Conservation (phyloP, 2,888 invertebrate species). For the Dolomedes plantarius region DNA sequence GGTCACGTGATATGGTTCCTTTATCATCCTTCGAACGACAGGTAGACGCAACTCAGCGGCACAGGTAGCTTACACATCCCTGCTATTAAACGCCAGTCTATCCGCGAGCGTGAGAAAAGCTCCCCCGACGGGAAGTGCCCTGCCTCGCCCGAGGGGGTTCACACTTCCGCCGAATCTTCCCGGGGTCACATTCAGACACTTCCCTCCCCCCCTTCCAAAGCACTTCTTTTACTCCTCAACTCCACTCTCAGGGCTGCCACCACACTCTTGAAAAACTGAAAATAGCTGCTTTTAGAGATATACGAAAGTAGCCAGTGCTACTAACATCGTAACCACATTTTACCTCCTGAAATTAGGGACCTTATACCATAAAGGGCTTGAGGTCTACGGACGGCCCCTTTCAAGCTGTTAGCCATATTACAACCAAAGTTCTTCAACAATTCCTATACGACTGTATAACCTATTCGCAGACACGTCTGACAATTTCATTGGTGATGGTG, state of each 20-base stretch:
- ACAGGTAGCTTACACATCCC: constrained; percentile 26
- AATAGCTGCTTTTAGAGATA: too few species aligned
- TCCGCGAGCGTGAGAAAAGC: constrained; percentile 53
- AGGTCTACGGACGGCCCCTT: too few species aligned
- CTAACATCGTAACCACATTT: too few species aligned
- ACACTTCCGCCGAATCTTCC: constrained; percentile 42
- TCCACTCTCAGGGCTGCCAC: not conserved
- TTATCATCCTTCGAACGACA: too few species aligned
- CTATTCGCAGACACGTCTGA: too few species aligned
- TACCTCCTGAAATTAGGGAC: too few species aligned
- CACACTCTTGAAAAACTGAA: not conserved
- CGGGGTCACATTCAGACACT: constrained; percentile 44
- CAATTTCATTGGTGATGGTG: too few species aligned
- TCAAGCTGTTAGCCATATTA: too few species aligned
- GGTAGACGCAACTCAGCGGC: not conserved
- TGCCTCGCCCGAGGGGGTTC: constrained; percentile 55
- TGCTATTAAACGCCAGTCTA: not conserved
- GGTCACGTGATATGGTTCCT: not conserved
- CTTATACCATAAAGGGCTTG: too few species aligned
- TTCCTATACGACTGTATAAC: too few species aligned
- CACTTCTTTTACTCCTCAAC: not conserved
- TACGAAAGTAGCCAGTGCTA: not conserved
- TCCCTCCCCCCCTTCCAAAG: constrained; percentile 9
- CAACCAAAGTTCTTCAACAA: too few species aligned
- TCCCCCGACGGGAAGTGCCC: constrained; percentile 27